Evolutionary conservation across 2,888 invertebrate genomes (phyloP).

Genomic region (Orchesellides sinensis): DNA sequence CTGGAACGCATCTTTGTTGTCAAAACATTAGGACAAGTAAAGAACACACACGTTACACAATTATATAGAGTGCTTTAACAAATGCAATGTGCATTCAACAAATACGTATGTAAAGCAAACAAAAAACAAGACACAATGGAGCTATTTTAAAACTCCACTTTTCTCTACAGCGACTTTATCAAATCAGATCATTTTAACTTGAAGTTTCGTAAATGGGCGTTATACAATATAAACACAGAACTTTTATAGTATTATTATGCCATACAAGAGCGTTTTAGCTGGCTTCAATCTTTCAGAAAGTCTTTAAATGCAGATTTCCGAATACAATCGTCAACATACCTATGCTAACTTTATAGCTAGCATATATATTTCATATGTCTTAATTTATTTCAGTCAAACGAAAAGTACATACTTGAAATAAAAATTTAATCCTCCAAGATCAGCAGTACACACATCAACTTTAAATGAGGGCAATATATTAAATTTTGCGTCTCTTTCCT

Average conservation of each 20-base stretch:
- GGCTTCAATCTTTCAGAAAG: too few relatives aligned
- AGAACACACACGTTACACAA: constrained; percentile 36
- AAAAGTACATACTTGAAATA: too few relatives aligned
- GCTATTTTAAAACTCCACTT: background rate
- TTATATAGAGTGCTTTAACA: background rate
- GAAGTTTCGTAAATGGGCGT: background rate
- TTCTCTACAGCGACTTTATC: background rate
- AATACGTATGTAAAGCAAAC: background rate
- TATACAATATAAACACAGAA: background rate
- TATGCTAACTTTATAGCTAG: background rate
- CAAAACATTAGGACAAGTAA: constrained; percentile 30
- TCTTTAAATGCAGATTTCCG: too few relatives aligned
- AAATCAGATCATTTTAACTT: background rate
- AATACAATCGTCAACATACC: too few relatives aligned
- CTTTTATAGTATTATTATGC: too few relatives aligned
- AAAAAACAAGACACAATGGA: constrained; percentile 8
- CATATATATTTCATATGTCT: background rate
- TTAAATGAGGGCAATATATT: too few relatives aligned
- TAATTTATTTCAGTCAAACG: too few relatives aligned
- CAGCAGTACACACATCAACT: too few relatives aligned
- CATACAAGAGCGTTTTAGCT: too few relatives aligned
- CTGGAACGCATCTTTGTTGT: constrained; percentile 37
- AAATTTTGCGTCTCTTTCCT: too few relatives aligned
- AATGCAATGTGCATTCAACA: background rate
- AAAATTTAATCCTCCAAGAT: too few relatives aligned